Evolutionary conservation across 2,113 vertebrate genomes (phyloP).

Genomic region (Diadophis punctatus): DNA sequence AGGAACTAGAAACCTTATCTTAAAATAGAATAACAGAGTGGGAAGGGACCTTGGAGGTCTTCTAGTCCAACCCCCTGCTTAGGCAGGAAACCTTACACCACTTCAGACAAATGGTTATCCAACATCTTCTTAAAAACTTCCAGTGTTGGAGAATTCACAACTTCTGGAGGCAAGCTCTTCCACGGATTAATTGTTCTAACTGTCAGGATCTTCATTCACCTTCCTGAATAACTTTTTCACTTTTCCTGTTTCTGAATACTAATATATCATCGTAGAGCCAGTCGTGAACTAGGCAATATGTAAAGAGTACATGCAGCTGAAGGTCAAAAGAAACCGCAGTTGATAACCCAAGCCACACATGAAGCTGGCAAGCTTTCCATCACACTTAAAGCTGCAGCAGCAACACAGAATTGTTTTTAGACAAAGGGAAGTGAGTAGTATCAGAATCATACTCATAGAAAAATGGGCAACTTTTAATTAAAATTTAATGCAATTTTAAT

Average conservation of each 20-base stretch:
- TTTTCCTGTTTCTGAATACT: not conserved
- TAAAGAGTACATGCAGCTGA: not conserved
- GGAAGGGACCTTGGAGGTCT: too few species aligned
- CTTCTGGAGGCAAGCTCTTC: too few species aligned
- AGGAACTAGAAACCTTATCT: not conserved
- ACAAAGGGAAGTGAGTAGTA: not conserved
- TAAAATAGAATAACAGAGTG: too few species aligned
- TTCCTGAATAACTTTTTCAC: not conserved
- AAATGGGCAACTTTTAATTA: not conserved
- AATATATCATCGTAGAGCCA: not conserved
- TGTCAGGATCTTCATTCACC: not conserved
- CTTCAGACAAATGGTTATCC: too few species aligned
- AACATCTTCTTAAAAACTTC: too few species aligned
- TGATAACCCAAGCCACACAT: not conserved
- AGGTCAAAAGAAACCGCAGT: not conserved
- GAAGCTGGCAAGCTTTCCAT: not conserved
- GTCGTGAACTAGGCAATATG: not conserved
- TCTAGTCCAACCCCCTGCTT: too few species aligned
- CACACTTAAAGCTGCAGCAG: not conserved
- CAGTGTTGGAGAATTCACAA: too few species aligned
- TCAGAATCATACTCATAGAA: not conserved
- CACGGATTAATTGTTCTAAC: too few species aligned
- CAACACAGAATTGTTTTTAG: not conserved
- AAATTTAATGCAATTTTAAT: not conserved
- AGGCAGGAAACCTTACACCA: too few species aligned